A percentile compares a stretch with the other conserved stretches of the same genome.
These are phyloP conservation scores for Rhaphigaster nebulosa DNA, from an alignment of 2,888 invertebrate genomes.

Conservation along the genomic window DNA sequence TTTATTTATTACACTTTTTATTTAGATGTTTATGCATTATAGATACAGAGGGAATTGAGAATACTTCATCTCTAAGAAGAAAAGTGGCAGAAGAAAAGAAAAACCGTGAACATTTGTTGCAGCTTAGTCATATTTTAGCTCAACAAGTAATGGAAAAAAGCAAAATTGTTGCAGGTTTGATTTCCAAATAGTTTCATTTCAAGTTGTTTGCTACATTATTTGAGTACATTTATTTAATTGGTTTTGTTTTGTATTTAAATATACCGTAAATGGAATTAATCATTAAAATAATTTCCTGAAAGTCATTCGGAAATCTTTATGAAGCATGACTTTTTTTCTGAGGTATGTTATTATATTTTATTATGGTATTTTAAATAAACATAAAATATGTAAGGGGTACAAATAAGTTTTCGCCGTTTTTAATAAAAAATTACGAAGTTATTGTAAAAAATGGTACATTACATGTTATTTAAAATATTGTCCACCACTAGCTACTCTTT, in stretches of 20 bases:
- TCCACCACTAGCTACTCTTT: too few species aligned
- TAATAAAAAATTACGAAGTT: too few species aligned
- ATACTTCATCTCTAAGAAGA: slow-evolving; percentile 74
- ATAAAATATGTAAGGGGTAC: too few species aligned
- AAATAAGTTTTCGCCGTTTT: too few species aligned
- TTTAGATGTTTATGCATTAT: not conserved
- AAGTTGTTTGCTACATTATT: not conserved
- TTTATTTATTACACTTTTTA: not conserved
- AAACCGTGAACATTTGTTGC: slow-evolving; percentile 89
- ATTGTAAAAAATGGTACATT: too few species aligned
- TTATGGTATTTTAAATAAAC: not conserved
- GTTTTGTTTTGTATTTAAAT: not conserved
- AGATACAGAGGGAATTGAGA: slow-evolving; percentile 67
- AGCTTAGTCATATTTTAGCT: slow-evolving; percentile 91
- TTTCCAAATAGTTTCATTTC: not conserved
- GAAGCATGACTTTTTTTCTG: not conserved
- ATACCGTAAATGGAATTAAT: not conserved
- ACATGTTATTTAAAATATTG: too few species aligned
- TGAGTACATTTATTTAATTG: not conserved
- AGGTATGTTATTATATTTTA: not conserved
- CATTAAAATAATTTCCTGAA: not conserved
- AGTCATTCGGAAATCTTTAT: not conserved
- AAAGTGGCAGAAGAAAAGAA: slow-evolving; percentile 87
- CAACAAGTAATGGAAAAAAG: slow-evolving; percentile 96
- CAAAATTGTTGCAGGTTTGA: slow-evolving; percentile 93